Percentiles rank a stretch among this genome's conserved stretches.
Conservation (phyloP, 2,797 vertebrate species). For the Bovichtus variegatus region DNA sequence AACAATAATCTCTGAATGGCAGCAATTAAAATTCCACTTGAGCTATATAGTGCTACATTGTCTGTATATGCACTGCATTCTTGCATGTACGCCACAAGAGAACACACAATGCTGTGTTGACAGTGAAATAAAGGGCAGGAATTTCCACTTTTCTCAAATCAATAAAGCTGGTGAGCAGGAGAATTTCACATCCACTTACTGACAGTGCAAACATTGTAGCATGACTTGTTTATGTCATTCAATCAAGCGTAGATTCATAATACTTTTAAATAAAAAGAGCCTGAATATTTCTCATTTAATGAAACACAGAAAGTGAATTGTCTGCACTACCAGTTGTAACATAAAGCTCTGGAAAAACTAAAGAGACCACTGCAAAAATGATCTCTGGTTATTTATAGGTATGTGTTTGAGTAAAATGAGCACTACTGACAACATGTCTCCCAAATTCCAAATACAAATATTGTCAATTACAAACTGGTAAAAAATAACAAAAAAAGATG, state of each 20-base stretch:
- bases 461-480: too few species aligned
- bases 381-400: too few species aligned
- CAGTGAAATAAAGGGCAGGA: not conserved
- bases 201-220: not conserved
- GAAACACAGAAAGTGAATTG: not conserved
- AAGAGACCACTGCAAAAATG: too few species aligned
- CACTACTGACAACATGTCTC: too few species aligned
- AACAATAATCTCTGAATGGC: not conserved
- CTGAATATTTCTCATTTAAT: not conserved
- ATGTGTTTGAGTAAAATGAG: too few species aligned
- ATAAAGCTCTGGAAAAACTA: not conserved
- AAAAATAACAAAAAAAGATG: too few species aligned
- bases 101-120: conserved; percentile 21
- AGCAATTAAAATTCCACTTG: conserved; percentile 66
- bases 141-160: conserved; percentile 2
- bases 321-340: not conserved
- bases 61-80: conserved; percentile 29
- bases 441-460: too few species aligned
- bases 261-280: not conserved
- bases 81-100: conserved; percentile 8
- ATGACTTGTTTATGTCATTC: not conserved
- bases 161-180: conserved; percentile 6
- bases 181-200: not conserved
- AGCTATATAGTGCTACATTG: conserved; percentile 23
- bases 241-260: not conserved